These are phyloP conservation scores for Alouatta palliata DNA, from an alignment of 2,113 vertebrate species.

Conservation along the genomic window DNA sequence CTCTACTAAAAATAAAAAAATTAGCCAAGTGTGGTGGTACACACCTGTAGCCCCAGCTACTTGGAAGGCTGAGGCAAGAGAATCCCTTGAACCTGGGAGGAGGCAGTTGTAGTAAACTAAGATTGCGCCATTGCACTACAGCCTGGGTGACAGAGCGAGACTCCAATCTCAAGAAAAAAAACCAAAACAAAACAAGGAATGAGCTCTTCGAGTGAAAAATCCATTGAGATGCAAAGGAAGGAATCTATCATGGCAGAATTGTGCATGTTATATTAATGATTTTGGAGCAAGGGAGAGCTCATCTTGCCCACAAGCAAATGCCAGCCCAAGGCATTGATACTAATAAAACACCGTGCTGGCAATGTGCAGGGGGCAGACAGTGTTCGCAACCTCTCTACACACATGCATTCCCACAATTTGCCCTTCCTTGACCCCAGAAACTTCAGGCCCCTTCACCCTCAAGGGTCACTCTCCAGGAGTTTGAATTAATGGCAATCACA, in stretches of 20 bases:
- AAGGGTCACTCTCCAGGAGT: neutral
- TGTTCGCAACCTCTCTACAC: neutral
- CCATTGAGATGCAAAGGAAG: neutral
- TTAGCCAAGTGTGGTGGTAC: neutral
- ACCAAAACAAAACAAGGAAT: neutral
- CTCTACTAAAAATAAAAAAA: neutral
- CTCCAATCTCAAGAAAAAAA: too few relatives aligned
- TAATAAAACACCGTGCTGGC: neutral
- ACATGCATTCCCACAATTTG: neutral
- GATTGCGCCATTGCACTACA: neutral
- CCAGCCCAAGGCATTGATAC: neutral
- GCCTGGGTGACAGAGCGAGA: neutral
- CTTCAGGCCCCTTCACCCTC: neutral
- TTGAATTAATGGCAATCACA: neutral
- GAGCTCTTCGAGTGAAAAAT: neutral
- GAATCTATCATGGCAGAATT: neutral
- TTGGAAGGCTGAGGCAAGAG: neutral
- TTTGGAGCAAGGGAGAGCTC: neutral
- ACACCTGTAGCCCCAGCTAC: neutral
- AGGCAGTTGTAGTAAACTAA: neutral
- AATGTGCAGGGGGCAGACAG: neutral
- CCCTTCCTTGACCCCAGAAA: neutral
- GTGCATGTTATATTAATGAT: neutral
- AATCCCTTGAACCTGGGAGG: neutral
- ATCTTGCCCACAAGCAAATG: neutral